phyloP scores from a whole-genome alignment of 2,888 invertebrate genomes.

The Gordius sp. region DNA sequence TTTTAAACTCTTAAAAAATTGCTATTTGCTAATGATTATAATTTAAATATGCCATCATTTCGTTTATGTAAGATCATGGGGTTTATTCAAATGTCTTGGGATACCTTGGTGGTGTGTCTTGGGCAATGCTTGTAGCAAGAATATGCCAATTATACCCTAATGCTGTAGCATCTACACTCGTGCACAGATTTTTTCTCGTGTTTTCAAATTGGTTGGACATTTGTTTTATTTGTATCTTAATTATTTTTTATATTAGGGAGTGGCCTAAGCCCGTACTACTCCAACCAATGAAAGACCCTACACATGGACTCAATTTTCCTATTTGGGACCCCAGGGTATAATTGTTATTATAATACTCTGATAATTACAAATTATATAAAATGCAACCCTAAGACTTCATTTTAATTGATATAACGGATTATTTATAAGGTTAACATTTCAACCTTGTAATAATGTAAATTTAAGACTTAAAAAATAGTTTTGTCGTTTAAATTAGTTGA shows the following conservation, averaged over 20 bases:
- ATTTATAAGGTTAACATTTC: background rate
- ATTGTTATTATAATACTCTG: no score
- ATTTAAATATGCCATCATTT: background rate
- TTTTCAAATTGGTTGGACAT: constrained; percentile 70
- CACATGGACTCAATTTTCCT: constrained; percentile 36
- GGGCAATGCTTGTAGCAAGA: constrained; percentile 95
- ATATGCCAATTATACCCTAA: constrained; percentile 95
- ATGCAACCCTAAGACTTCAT: no score
- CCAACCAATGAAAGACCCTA: constrained; percentile 46
- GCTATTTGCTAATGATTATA: background rate
- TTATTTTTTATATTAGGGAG: constrained; percentile 32
- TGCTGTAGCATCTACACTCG: constrained; percentile 67
- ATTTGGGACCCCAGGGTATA: constrained; percentile 88
- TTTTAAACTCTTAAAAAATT: background rate
- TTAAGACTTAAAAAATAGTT: no score
- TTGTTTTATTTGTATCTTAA: constrained; percentile 13
- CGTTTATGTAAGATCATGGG: constrained; percentile 45
- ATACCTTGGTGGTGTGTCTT: constrained; percentile 72
- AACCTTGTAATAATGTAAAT: no score
- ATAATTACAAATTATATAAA: no score
- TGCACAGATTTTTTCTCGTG: constrained; percentile 92
- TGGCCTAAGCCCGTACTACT: constrained; percentile 94
- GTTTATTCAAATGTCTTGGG: constrained; percentile 94
- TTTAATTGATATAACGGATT: background rate
- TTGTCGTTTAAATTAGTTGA: no score